phyloP scores from a whole-genome alignment of 2,888 invertebrate species.

The Ptychoptera albimana region DNA sequence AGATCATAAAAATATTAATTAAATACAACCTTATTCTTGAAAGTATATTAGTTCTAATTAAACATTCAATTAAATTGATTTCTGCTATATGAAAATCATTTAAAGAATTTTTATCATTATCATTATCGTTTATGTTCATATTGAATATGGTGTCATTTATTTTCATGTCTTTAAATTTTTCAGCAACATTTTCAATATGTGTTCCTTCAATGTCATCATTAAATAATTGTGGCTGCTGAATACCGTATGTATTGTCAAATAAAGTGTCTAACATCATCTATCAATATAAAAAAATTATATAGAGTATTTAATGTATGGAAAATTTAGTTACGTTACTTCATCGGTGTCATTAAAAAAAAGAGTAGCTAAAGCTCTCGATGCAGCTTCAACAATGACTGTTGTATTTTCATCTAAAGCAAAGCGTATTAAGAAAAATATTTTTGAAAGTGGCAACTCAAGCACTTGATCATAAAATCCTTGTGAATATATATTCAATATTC shows the following conservation, averaged over 20 bases:
- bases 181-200: conserved; percentile 36
- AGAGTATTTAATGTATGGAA: not conserved
- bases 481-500: conserved; percentile 54
- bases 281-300: not conserved
- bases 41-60: conserved; percentile 58
- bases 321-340: conserved; percentile 34
- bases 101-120: conserved; percentile 42
- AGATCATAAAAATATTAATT: not conserved
- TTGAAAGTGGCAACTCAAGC: conserved; percentile 58
- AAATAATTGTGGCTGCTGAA: not conserved
- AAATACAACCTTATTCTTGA: conserved; percentile 46
- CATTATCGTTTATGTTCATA: conserved; percentile 21
- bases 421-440: conserved; percentile 62
- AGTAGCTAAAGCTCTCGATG: conserved; percentile 57
- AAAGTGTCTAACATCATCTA: conserved; percentile 4
- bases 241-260: conserved; percentile 1
- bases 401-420: conserved; percentile 77
- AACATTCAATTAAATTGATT: conserved; percentile 59
- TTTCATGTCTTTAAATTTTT: conserved; percentile 32
- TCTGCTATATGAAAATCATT: conserved; percentile 80
- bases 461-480: conserved; percentile 62
- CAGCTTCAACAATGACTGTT: conserved; percentile 53
- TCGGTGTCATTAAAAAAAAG: conserved; percentile 63
- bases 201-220: conserved; percentile 20
- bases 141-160: conserved; percentile 19